Base-by-base conservation (phyloP, 2,797 vertebrate species). In the Labroides dimidiatus region DNA sequence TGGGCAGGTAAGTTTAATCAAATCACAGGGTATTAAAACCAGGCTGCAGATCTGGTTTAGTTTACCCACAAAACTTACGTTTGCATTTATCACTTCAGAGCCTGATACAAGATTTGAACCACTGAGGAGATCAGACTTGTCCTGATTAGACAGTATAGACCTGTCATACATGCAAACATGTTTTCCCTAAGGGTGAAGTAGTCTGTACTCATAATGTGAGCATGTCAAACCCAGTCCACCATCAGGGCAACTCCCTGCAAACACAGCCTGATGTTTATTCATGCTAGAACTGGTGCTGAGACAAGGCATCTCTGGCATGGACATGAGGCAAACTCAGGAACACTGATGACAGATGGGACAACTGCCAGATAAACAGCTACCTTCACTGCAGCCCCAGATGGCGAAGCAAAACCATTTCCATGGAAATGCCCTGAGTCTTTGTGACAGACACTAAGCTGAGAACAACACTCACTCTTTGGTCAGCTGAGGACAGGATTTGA, bases 401-500 rank as follows among this genome's bases (percentile, higher is more conserved):
- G 82, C 59, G 0, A 19, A 62, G 39, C 52, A 55, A 21, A 7
- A 11, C 10, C 3, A 49, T 82, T 64, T 57, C 81, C 67, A 63
- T 61, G 75, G 79, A 9, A 84, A 90, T 55, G 1, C 16, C n/a
- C 47, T 60, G 33, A 74, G 21, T 24, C 48, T 49, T 49, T 49
- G 27, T 58, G 62, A 81, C 74, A 75, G 36, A 75, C 43, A 93
- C 0, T 94, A 33, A 75, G 24, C 48, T n/a, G 17, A 23, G 17
- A 45, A 62, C 0, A 2, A 16, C 42, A 96, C 97, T 98, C 89
- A 99, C 98, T 99, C 97, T 98, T 97, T 99, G 95, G 95, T 97
- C 86, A 99, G 83, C 76, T 96, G 95, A 15, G 96, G 93, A 84
- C 97, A 99, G 76, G 96, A 98, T 86, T 99, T 99, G 64, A 99